These are phyloP conservation scores for Erynnis tages DNA, from an alignment of 2,888 invertebrate species.

Conservation along the genomic window DNA sequence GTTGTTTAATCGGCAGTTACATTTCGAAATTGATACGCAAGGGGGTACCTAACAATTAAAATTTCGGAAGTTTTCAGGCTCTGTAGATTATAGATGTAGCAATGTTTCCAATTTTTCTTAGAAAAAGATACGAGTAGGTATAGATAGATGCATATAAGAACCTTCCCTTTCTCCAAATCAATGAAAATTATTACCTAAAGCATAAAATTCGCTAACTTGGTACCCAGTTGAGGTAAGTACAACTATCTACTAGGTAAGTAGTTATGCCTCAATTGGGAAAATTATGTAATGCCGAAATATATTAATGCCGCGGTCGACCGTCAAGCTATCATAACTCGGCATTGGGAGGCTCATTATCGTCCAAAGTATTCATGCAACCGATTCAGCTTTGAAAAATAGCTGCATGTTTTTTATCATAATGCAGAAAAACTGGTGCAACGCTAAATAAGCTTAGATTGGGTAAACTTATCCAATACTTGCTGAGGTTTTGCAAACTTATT, in stretches of 20 bases:
- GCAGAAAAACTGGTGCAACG: constrained; percentile 46
- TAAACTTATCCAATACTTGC: constrained; percentile 2
- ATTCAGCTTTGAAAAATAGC: constrained; percentile 45
- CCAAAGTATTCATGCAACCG: constrained; percentile 60
- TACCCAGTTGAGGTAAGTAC: too few relatives aligned
- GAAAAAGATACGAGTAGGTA: too few relatives aligned
- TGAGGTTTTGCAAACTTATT: background rate
- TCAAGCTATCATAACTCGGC: constrained; percentile 34
- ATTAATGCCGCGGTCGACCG: constrained; percentile 7
- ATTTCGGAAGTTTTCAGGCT: too few relatives aligned
- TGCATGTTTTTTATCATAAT: constrained; percentile 50
- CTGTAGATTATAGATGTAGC: too few relatives aligned
- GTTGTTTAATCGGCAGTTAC: background rate
- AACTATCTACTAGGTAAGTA: too few relatives aligned
- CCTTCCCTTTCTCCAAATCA: too few relatives aligned
- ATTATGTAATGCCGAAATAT: background rate
- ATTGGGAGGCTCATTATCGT: constrained; percentile 49
- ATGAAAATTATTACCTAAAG: too few relatives aligned
- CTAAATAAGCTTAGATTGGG: constrained; percentile 6
- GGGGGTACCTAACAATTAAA: too few relatives aligned
- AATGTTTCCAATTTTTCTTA: too few relatives aligned
- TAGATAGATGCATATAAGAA: too few relatives aligned
- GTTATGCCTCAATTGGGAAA: too few relatives aligned
- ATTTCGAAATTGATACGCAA: background rate
- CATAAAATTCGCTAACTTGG: too few relatives aligned